Conservation (phyloP, 2,888 invertebrate species). For the Tachina fera region DNA sequence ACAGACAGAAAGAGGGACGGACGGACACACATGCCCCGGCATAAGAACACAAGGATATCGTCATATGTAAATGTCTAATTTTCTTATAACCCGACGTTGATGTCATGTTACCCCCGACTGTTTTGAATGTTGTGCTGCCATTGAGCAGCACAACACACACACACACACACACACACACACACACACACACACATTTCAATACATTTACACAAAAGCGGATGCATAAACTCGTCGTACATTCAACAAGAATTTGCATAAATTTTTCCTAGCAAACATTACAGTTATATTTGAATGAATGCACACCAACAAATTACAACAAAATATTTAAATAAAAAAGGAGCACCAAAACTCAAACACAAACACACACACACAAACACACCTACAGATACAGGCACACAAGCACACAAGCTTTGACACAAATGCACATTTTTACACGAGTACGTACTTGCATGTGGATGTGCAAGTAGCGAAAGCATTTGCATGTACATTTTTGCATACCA, state of each 20-base stretch:
- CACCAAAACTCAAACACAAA: not conserved
- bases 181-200: not conserved
- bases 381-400: not conserved
- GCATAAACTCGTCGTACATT: conserved; percentile 45
- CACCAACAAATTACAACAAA: conserved; percentile 57
- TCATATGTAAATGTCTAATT: conserved; percentile 69
- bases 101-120: conserved; percentile 52
- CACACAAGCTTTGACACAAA: not conserved
- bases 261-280: conserved; percentile 62
- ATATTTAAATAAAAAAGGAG: conserved; percentile 3
- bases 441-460: not conserved
- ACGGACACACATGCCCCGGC: not conserved
- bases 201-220: conserved; percentile 15
- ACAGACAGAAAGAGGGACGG: conserved; percentile 35
- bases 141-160: no score
- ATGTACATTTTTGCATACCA: conserved; percentile 61
- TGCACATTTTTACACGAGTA: no score
- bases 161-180: not conserved
- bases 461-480: conserved; percentile 1
- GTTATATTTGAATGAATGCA: conserved; percentile 63
- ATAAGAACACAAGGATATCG: conserved; percentile 55
- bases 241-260: conserved; percentile 62
- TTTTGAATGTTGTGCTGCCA: conserved; percentile 60
- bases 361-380: not conserved
- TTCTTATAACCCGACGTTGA: conserved; percentile 64